Percentiles rank a stretch among this genome's conserved stretches.
Conservation (phyloP, 2,113 vertebrate genomes). For the Neodontobutis hainanensis region DNA sequence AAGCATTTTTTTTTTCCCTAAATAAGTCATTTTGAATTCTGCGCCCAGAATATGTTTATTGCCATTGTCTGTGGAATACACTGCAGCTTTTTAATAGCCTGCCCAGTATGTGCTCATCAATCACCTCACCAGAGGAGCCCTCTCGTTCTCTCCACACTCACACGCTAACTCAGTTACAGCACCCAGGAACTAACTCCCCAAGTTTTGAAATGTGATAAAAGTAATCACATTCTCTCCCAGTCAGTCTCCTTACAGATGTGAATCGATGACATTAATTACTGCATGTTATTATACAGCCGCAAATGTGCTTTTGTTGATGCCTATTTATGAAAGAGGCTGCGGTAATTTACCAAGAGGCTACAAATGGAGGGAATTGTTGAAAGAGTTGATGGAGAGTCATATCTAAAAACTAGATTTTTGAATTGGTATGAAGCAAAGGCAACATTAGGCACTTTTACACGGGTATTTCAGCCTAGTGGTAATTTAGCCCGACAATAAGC, state of each 20-base stretch:
- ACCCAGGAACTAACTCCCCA: constrained; percentile 89
- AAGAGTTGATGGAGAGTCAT: constrained; percentile 17
- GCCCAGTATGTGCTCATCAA: constrained; percentile 87
- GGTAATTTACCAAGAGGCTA: constrained; percentile 73
- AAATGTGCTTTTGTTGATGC: constrained; percentile 88
- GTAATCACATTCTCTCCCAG: constrained; percentile 90
- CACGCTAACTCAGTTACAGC: constrained; percentile 90
- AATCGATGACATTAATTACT: constrained; percentile 98
- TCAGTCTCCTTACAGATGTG: constrained; percentile 91
- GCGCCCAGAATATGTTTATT: constrained; percentile 83
- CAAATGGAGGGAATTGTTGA: constrained; percentile 16
- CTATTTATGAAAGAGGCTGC: constrained; percentile 88
- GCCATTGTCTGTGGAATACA: constrained; percentile 83
- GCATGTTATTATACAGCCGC: constrained; percentile 89
- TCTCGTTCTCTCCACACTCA: constrained; percentile 85
- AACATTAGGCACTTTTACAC: constrained; percentile 1
- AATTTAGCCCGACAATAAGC: constrained; percentile 3
- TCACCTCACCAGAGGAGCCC: constrained; percentile 84
- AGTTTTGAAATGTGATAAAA: constrained; percentile 97
- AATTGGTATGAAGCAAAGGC: constrained; percentile 8
- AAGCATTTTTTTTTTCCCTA: constrained; percentile 65
- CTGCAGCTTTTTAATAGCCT: constrained; percentile 78
- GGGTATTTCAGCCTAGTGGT: not conserved
- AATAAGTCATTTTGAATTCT: constrained; percentile 78
- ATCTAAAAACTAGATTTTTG: constrained; percentile 11